Conservation (phyloP, 2,888 invertebrate species). For the Agrochola circellaris region DNA sequence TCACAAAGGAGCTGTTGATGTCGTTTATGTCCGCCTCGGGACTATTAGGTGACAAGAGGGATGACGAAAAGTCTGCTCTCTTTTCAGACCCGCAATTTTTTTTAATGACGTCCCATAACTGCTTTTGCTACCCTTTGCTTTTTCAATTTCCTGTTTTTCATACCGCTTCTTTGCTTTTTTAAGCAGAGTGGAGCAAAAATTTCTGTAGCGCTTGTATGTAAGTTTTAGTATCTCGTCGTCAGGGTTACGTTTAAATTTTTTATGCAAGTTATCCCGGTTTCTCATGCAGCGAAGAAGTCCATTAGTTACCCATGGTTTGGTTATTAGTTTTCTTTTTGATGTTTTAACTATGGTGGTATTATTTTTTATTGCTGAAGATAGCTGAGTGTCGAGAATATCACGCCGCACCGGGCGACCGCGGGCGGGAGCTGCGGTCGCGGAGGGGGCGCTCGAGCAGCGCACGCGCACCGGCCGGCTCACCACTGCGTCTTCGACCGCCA, state of each 20-base stretch:
- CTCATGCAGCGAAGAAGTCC: constrained; percentile 9
- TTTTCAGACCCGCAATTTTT: not conserved
- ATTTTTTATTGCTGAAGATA: constrained; percentile 6
- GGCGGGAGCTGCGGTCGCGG: no score
- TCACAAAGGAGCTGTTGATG: not conserved
- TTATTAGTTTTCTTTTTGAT: not conserved
- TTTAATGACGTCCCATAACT: not conserved
- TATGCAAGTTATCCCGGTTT: constrained; percentile 7
- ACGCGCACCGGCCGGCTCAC: no score
- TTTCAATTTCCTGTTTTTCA: constrained; percentile 9
- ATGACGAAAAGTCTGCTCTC: not conserved
- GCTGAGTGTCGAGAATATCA: no score
- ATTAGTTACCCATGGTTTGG: constrained; percentile 6
- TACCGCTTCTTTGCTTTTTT: constrained; percentile 18
- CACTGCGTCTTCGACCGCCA: no score
- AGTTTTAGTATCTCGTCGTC: not conserved
- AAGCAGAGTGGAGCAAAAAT: constrained; percentile 9
- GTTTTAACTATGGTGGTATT: not conserved
- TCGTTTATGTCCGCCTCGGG: not conserved
- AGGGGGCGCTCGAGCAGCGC: no score
- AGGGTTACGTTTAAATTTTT: constrained; percentile 22
- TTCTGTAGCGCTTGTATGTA: constrained; percentile 18
- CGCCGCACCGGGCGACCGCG: no score
- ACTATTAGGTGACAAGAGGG: not conserved
- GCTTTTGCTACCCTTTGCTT: not conserved